Evolutionary conservation across 2,797 vertebrate genomes (phyloP).

Genomic region (Periparus ater): DNA sequence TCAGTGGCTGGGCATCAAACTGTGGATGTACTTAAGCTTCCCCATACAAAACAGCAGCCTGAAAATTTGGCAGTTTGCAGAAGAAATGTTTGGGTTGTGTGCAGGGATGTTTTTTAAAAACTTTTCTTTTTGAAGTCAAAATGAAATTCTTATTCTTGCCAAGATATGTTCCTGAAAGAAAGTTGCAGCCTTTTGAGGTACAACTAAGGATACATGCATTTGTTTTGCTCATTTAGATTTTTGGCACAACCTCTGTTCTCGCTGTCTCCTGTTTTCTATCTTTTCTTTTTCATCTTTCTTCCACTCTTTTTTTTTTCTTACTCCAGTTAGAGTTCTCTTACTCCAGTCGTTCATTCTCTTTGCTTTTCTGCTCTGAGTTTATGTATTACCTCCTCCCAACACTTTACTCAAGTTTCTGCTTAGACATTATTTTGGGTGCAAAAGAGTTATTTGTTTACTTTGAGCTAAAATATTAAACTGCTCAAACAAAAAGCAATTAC

Average conservation of each 20-base stretch:
- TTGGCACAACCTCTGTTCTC: not conserved
- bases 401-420: not conserved
- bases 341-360: not conserved
- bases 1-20: not conserved
- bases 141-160: not conserved
- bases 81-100: not conserved
- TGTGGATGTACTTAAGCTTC: not conserved
- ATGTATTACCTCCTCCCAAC: not conserved
- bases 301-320: not conserved
- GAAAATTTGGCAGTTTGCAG: not conserved
- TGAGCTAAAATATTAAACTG: not conserved
- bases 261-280: not conserved
- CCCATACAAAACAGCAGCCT: not conserved
- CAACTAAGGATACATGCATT: not conserved
- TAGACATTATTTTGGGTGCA: not conserved
- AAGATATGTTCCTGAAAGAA: not conserved
- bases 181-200: not conserved
- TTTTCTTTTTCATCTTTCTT: not conserved
- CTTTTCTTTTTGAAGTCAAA: slow-evolving; percentile 19
- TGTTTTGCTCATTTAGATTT: not conserved
- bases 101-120: not conserved
- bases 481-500: not conserved
- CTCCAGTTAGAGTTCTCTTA: not conserved
- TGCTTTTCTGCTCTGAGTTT: not conserved
- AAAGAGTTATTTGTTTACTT: not conserved